phyloP scores from a whole-genome alignment of 2,888 invertebrate genomes.

The Sturmia bella region DNA sequence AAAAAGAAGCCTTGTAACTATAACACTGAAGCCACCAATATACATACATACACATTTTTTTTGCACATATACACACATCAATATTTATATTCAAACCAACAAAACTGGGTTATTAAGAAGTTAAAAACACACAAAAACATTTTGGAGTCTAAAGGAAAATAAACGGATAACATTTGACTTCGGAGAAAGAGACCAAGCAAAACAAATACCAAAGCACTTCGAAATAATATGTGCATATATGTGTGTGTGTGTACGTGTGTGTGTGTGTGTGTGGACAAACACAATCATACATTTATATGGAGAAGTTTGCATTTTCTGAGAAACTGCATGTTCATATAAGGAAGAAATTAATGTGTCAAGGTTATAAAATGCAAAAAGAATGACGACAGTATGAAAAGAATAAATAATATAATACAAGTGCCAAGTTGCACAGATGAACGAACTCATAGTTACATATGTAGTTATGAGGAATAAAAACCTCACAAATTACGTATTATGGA shows the following conservation, averaged over 20 bases:
- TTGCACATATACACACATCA: neutral
- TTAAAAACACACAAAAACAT: conserved; percentile 25
- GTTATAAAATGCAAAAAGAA: conserved; percentile 19
- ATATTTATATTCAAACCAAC: conserved; percentile 14
- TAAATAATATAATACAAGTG: no score
- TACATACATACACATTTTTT: neutral
- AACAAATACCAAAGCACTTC: conserved; percentile 28
- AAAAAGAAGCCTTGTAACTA: conserved; percentile 61
- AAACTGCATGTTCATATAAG: neutral
- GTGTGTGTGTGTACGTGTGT: no score
- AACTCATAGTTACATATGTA: no score
- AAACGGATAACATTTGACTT: conserved; percentile 44
- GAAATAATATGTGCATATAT: neutral
- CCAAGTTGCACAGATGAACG: no score
- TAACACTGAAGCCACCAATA: conserved; percentile 58
- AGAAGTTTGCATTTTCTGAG: neutral
- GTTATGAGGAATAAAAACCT: no score
- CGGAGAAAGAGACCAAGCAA: conserved; percentile 46
- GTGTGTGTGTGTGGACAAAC: no score
- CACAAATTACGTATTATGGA: no score
- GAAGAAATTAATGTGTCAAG: conserved; percentile 47
- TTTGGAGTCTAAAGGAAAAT: conserved; percentile 55
- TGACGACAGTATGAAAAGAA: neutral
- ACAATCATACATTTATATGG: no score
- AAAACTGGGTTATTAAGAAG: conserved; percentile 66